Conservation (phyloP, 2,797 vertebrate genomes). For the Helarctos malayanus region DNA sequence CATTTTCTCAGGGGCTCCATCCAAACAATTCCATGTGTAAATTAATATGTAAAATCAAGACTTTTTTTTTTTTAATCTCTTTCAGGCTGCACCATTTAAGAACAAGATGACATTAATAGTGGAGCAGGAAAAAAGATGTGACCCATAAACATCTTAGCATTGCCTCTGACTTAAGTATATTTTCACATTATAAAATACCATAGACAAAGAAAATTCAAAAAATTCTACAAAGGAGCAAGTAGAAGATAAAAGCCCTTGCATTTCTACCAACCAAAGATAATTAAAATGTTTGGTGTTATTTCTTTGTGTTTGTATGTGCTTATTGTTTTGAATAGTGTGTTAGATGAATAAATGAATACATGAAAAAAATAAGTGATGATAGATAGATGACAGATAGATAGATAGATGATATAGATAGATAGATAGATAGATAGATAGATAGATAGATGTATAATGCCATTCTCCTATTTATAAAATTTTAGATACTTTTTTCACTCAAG, state of each 20-base stretch:
- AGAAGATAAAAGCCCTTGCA: not conserved
- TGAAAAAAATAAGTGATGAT: not conserved
- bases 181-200: not conserved
- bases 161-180: not conserved
- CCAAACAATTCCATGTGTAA: conserved; percentile 7
- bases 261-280: not conserved
- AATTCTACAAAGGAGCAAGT: not conserved
- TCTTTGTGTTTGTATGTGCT: not conserved
- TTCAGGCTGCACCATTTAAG: not conserved
- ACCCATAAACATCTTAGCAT: not conserved
- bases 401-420: not conserved
- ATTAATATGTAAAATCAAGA: conserved; percentile 38
- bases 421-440: not conserved
- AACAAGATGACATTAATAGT: conserved; percentile 27
- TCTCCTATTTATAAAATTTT: not conserved
- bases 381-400: no score
- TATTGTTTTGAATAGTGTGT: not conserved
- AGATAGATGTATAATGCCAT: not conserved
- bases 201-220: not conserved
- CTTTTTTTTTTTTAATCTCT: not conserved
- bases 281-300: not conserved
- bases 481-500: not conserved
- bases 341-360: not conserved
- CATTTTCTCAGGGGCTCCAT: not conserved
- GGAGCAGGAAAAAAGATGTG: not conserved